Evolutionary conservation across 2,113 vertebrate species (phyloP).

Genomic region (Aptenodytes forsteri): DNA sequence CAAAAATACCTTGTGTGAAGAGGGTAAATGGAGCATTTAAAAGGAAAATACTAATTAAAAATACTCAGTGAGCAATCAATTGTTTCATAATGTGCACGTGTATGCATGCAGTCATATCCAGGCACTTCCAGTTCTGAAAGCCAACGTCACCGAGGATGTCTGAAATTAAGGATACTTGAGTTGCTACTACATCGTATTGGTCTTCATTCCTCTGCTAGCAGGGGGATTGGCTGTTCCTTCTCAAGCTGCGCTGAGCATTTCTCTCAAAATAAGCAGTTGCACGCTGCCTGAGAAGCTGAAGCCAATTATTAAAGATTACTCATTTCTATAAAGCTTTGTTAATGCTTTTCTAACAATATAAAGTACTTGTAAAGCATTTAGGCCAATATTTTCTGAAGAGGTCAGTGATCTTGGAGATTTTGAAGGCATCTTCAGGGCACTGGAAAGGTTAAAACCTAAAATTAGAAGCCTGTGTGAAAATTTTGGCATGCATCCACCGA

Average conservation of each 20-base stretch:
- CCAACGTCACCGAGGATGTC: conserved; percentile 3
- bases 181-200: conserved; percentile 14
- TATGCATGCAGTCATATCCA: not conserved
- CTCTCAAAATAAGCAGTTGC: conserved; percentile 46
- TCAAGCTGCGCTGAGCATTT: not conserved
- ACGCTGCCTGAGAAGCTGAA: not conserved
- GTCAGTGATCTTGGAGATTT: not conserved
- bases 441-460: conserved; percentile 39
- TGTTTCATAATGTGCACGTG: conserved; percentile 23
- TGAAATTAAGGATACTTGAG: conserved; percentile 39
- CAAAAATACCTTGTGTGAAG: not conserved
- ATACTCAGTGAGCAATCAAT: conserved; percentile 37
- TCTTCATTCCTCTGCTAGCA: conserved; percentile 36
- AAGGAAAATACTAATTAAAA: conserved; percentile 62
- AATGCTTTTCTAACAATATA: conserved; percentile 36
- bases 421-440: conserved; percentile 9
- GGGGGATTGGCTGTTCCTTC: conserved; percentile 12
- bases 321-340: conserved; percentile 52
- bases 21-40: conserved; percentile 1
- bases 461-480: not conserved
- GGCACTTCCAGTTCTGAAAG: conserved; percentile 11
- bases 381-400: conserved; percentile 9
- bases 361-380: conserved; percentile 32
- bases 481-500: not conserved
- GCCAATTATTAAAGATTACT: conserved; percentile 53